Base-by-base conservation (phyloP, 2,113 vertebrate genomes). In the Rattus rattus region DNA sequence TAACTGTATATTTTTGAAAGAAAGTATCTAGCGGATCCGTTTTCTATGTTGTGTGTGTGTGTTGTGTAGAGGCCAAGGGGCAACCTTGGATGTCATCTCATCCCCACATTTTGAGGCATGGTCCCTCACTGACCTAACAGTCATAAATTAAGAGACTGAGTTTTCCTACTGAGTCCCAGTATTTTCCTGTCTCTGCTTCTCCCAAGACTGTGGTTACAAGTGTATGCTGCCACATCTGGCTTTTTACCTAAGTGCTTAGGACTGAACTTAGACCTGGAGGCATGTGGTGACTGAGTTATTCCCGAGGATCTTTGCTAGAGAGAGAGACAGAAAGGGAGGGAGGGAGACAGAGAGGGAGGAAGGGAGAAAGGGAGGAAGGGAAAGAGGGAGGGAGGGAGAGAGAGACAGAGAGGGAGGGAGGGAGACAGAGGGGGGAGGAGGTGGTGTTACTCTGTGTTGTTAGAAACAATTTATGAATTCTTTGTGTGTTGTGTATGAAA, bases 1-100 rank as follows among this genome's bases (percentile, higher is more conserved):
- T 96, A 65, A 61, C 91, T 75, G 70, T 75, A 28, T 77, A 70
- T 94, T 63, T 43, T 87, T 67, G 89, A 89, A 95, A 89, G 17
- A 95, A 91, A 91, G 76, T 26, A 93, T 67, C 89, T 67, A 96
- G 36, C 36, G 8, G 52, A 63, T 93, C 79, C 81, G 73, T 72
- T 72, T 79, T 69, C 65, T 69, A 12, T 70, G 20, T 22, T 69
- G 43, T 69, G 19, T 87, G 28, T 69, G 19, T 36, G 63, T 20
- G 14, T 69, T 4, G 11, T 87, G 20, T 16, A 52, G 63, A 72
- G 85, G 49, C 20, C 83, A 86, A 12, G 8, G 61, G 26, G 39
- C 6, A 5, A 67, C 39, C 28, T 52, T 36, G 33, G 33, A 36
- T 70, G 33, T 54, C 67, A 70, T 70, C 12, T n/a, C 33, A n/a